These are phyloP conservation scores for Channa argus DNA, from an alignment of 2,113 vertebrate genomes.

Conservation along the genomic window DNA sequence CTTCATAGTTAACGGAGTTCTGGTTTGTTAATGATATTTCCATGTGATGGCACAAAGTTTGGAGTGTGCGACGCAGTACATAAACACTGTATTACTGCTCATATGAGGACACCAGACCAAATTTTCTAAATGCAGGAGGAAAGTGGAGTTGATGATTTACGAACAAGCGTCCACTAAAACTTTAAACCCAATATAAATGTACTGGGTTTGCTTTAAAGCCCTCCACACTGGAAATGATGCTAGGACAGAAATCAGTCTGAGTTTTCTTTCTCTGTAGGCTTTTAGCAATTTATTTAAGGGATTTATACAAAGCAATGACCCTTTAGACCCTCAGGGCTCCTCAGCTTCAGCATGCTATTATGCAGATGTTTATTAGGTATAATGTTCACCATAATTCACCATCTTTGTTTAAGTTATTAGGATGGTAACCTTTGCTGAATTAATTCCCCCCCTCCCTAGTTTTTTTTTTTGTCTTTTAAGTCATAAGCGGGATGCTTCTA, in stretches of 20 bases:
- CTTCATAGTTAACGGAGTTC: not conserved
- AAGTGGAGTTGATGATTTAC: slow-evolving; percentile 29
- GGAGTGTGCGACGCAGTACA: too few relatives aligned
- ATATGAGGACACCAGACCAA: slow-evolving; percentile 6
- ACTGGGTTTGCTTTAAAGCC: slow-evolving; percentile 26
- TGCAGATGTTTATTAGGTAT: not conserved
- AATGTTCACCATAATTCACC: not conserved
- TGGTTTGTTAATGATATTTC: not conserved
- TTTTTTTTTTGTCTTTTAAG: slow-evolving; percentile 1
- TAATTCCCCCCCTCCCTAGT: not conserved
- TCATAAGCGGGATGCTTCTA: slow-evolving; percentile 38
- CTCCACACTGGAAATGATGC: not conserved
- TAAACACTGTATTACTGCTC: too few relatives aligned
- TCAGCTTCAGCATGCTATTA: not conserved
- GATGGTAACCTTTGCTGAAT: slow-evolving; percentile 5
- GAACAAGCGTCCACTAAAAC: slow-evolving; percentile 9
- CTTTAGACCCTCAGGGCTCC: not conserved
- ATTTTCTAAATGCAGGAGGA: slow-evolving; percentile 16
- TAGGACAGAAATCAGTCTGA: not conserved
- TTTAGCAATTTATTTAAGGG: too few relatives aligned
- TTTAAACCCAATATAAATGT: slow-evolving; percentile 18
- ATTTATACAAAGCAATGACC: too few relatives aligned
- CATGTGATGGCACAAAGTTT: not conserved
- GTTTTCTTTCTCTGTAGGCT: too few relatives aligned
- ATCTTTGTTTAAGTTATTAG: slow-evolving; percentile 8